Percentiles rank a stretch among this genome's conserved stretches.
phyloP scores from a whole-genome alignment of 2,888 invertebrate genomes.

The Osmoderma eremita region DNA sequence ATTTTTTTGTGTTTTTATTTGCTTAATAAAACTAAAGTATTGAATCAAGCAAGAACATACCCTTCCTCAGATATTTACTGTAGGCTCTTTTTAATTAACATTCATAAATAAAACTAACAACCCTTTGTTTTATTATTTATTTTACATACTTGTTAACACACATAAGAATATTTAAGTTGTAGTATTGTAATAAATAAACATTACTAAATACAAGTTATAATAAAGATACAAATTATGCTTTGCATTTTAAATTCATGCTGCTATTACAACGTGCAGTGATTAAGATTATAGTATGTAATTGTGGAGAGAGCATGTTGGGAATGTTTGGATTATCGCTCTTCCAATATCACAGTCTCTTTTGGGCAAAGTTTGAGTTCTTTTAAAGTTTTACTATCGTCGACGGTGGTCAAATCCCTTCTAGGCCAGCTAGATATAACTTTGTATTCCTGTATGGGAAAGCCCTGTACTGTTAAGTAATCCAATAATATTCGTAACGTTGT shows the following conservation, averaged over 20 bases:
- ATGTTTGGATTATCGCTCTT: slow-evolving; percentile 80
- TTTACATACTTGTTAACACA: slow-evolving; percentile 32
- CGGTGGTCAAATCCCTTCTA: slow-evolving; percentile 86
- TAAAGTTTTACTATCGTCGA: slow-evolving; percentile 80
- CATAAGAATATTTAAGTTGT: slow-evolving; percentile 29
- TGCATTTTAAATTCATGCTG: slow-evolving; percentile 43
- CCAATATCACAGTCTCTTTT: slow-evolving; percentile 94
- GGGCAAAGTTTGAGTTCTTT: slow-evolving; percentile 87
- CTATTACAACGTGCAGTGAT: slow-evolving; percentile 44
- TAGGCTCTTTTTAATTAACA: no score
- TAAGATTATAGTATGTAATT: slow-evolving; percentile 39
- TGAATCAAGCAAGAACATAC: no score
- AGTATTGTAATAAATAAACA: slow-evolving; percentile 49
- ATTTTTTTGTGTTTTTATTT: no score
- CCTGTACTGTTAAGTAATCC: slow-evolving; percentile 88
- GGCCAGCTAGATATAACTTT: slow-evolving; percentile 96
- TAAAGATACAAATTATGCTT: slow-evolving; percentile 50
- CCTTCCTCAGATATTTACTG: no score
- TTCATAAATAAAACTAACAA: no score
- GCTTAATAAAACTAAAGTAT: no score
- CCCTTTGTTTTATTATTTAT: slow-evolving; percentile 17
- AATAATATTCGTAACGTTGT: slow-evolving; percentile 77
- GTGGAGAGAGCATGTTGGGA: slow-evolving; percentile 37
- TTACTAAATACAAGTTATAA: slow-evolving; percentile 50
- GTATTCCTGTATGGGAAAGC: slow-evolving; percentile 86